Conservation (phyloP, 1,140 invertebrate species). For the Gryllus bimaculatus region DNA sequence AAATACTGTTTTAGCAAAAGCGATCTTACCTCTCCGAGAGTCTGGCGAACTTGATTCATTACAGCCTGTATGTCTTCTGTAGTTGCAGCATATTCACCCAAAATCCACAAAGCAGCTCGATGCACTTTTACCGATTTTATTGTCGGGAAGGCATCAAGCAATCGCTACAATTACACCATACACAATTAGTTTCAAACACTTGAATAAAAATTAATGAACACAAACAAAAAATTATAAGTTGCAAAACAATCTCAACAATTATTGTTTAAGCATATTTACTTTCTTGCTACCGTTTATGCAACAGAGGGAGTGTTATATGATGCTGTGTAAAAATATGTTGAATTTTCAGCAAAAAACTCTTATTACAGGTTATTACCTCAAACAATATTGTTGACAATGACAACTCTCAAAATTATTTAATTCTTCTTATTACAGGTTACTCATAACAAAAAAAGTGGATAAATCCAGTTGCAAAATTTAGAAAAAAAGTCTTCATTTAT, state of each 20-base stretch:
- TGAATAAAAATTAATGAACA: not conserved
- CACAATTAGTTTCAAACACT: not conserved
- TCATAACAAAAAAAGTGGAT: too few species aligned
- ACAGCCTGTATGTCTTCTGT: slow-evolving; percentile 70
- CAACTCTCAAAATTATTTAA: too few species aligned
- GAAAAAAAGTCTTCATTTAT: too few species aligned
- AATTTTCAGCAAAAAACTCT: too few species aligned
- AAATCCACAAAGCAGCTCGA: slow-evolving; percentile 92
- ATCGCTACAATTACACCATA: slow-evolving; percentile 40
- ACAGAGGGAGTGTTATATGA: too few species aligned
- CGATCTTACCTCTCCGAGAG: slow-evolving; percentile 59
- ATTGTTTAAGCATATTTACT: not conserved
- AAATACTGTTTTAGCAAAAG: too few species aligned
- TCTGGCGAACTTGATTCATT: slow-evolving; percentile 61
- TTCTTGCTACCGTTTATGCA: too few species aligned
- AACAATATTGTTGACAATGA: too few species aligned
- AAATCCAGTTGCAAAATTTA: too few species aligned
- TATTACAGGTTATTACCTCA: too few species aligned
- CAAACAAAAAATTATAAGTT: slow-evolving; percentile 18
- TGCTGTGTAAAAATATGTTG: too few species aligned
- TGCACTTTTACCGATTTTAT: slow-evolving; percentile 83
- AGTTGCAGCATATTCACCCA: slow-evolving; percentile 87
- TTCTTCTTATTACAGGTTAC: too few species aligned
- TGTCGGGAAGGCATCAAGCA: slow-evolving; percentile 70
- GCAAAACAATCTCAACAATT: slow-evolving; percentile 19